A percentile compares a stretch with the other conserved stretches of the same genome.
These are phyloP conservation scores for Panagrolaimus sp. DNA, from an alignment of 1,140 invertebrate species.

Conservation along the genomic window DNA sequence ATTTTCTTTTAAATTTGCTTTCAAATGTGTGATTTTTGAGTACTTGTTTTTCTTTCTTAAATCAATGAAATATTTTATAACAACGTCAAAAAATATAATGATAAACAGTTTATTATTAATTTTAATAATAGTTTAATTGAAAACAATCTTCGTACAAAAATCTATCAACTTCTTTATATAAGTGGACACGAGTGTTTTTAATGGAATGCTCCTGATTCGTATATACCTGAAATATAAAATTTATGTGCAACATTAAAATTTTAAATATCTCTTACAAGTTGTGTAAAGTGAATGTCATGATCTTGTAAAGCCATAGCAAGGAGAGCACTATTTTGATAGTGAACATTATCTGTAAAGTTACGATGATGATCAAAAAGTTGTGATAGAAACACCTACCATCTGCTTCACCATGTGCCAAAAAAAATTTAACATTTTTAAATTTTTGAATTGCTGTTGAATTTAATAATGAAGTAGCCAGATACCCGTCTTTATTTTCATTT, in stretches of 20 bases:
- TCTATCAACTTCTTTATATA: constrained; percentile 17
- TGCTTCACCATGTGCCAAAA: constrained; percentile 26
- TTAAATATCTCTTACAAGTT: constrained; percentile 25
- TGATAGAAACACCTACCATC: constrained; percentile 6
- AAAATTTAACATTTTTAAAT: constrained; percentile 27
- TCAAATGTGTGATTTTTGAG: too few species aligned
- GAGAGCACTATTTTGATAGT: constrained; percentile 24
- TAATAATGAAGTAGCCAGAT: constrained; percentile 20
- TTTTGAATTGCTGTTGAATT: constrained; percentile 9
- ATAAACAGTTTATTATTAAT: too few species aligned
- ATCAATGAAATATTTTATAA: too few species aligned
- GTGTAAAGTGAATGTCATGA: constrained; percentile 25
- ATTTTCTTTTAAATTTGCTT: too few species aligned
- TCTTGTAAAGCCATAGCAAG: constrained; percentile 22
- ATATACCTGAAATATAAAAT: constrained; percentile 18
- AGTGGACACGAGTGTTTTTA: constrained; percentile 4
- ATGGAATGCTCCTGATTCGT: constrained; percentile 16
- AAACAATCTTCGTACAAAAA: constrained; percentile 13
- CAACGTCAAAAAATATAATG: too few species aligned
- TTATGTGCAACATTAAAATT: neutral
- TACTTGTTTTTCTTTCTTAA: too few species aligned
- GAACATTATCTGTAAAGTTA: constrained; percentile 22
- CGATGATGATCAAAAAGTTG: neutral
- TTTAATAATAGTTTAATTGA: neutral
- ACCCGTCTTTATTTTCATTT: constrained; percentile 26